Evolutionary conservation across 1,140 invertebrate genomes (phyloP), one percentile per base, ranked within the genome.

Genomic region (Heliconius eleuchia): DNA sequence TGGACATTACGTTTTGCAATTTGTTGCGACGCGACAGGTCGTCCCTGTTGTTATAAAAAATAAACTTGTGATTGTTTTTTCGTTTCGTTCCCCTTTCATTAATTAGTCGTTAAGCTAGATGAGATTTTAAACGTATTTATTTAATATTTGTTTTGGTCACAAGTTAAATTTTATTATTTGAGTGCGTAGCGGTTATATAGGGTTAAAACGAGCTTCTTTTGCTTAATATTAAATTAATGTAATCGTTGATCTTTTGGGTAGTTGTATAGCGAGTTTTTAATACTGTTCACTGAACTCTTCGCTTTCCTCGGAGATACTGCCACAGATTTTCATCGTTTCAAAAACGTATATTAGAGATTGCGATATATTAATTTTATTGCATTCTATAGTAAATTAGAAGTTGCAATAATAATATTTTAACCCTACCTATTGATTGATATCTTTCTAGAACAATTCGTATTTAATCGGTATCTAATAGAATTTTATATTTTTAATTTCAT

Each of bases 11-110:
- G 86, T 88, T 89, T 80, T 86, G 77, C 88, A 88, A 86, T 90
- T 91, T 86, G 80, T 76, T 57, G 19, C n/a, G n/a, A 78, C 76
- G 78, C 79, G 74, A 77, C 76, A 74, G 86, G 86, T 83, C 88
- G 85, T 86, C 86, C 86, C 78, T 73, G 83, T 83, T 86, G 84
- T 83, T 82, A 71, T 86, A 86, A 83, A 86, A 87, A 90, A 91
- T 89, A 91, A 86, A 89, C 82, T 92, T 94, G 92, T 94, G 92
- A 94, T 94, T 92, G 84, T 88, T 90, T 89, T 83, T 89, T 89
- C 91, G 89, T 91, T 94, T 89, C 91, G 89, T 91, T 94, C 93
- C 87, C 88, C 88, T 86, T 87, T 91, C 92, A 87, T 90, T 90
- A 80, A 78, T 87, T 94, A 94, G 92, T 94, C 86, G 81, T 88